phyloP scores from a whole-genome alignment of 1,140 invertebrate species.

The Temnothorax longispinosus region DNA sequence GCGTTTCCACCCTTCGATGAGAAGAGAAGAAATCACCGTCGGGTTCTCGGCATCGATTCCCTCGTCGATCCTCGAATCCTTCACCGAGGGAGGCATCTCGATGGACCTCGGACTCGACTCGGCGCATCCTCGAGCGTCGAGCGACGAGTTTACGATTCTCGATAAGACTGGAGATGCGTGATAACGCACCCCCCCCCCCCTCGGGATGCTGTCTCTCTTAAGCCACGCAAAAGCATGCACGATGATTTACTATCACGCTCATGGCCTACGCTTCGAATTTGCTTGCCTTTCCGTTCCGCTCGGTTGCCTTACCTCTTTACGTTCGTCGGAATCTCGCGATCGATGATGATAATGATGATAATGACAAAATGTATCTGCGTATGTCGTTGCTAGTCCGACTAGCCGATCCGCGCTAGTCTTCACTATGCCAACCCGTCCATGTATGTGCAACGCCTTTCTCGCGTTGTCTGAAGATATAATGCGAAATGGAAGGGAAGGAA shows the following conservation, averaged over 20 bases:
- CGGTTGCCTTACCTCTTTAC: slow-evolving; percentile 69
- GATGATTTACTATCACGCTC: slow-evolving; percentile 67
- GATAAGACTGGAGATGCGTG: neutral
- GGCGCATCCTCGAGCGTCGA: slow-evolving; percentile 61
- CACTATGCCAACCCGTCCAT: slow-evolving; percentile 84
- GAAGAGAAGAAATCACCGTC: neutral
- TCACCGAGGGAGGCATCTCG: neutral
- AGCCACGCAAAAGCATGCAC: slow-evolving; percentile 62
- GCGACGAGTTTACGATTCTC: slow-evolving; percentile 2
- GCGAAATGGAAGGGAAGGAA: slow-evolving; percentile 11
- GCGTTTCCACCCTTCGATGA: neutral
- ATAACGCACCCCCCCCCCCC: neutral
- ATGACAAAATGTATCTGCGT: slow-evolving; percentile 38
- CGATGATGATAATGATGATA: slow-evolving; percentile 17
- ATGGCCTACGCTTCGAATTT: slow-evolving; percentile 75
- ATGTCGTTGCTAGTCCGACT: slow-evolving; percentile 80
- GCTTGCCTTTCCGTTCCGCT: slow-evolving; percentile 71
- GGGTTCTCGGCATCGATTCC: neutral
- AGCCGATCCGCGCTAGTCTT: slow-evolving; percentile 80
- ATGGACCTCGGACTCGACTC: neutral
- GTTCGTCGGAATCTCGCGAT: slow-evolving; percentile 66
- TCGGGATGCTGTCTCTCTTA: slow-evolving; percentile 1
- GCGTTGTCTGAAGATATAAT: slow-evolving; percentile 65
- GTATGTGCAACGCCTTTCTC: slow-evolving; percentile 78
- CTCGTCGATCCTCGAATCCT: slow-evolving; percentile 10